Evolutionary conservation across 1,140 invertebrate genomes (phyloP).

Genomic region (Conopomorpha cramerella): DNA sequence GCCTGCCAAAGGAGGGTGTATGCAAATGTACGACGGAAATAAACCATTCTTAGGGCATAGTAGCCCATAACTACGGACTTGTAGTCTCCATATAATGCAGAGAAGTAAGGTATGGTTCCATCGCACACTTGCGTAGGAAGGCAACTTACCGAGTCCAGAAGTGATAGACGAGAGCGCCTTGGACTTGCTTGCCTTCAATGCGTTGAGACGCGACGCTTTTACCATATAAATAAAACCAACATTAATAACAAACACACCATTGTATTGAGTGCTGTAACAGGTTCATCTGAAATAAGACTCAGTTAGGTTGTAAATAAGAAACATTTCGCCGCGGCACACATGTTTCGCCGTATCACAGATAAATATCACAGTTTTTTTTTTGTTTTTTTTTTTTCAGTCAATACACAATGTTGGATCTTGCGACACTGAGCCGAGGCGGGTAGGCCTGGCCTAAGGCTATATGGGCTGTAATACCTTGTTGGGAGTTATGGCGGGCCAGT

Average conservation of each 20-base stretch:
- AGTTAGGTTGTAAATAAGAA: conserved; percentile 31
- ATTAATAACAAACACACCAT: conserved; percentile 49
- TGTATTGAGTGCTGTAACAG: conserved; percentile 38
- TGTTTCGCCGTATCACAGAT: too few species aligned
- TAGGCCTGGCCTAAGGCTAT: conserved; percentile 25
- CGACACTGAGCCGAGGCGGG: conserved; percentile 21
- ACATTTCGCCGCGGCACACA: conserved; percentile 30
- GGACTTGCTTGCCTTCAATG: conserved; percentile 55
- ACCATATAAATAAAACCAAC: conserved; percentile 63
- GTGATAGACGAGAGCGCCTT: conserved; percentile 59
- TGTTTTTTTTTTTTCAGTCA: too few species aligned
- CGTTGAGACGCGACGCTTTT: conserved; percentile 60
- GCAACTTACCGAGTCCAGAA: conserved; percentile 51
- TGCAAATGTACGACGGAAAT: too few species aligned
- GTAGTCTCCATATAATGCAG: too few species aligned
- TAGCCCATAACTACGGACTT: too few species aligned
- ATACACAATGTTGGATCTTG: conserved; percentile 19
- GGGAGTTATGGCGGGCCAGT: conserved; percentile 51
- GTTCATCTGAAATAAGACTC: conserved; percentile 56
- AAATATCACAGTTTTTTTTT: too few species aligned
- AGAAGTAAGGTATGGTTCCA: too few species aligned
- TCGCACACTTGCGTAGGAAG: conserved; percentile 10
- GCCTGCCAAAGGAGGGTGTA: too few species aligned
- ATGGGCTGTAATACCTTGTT: conserved; percentile 55
- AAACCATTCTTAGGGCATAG: too few species aligned